Evolutionary conservation across 2,797 vertebrate genomes (phyloP).

Genomic region (Sebastes matsubarae): DNA sequence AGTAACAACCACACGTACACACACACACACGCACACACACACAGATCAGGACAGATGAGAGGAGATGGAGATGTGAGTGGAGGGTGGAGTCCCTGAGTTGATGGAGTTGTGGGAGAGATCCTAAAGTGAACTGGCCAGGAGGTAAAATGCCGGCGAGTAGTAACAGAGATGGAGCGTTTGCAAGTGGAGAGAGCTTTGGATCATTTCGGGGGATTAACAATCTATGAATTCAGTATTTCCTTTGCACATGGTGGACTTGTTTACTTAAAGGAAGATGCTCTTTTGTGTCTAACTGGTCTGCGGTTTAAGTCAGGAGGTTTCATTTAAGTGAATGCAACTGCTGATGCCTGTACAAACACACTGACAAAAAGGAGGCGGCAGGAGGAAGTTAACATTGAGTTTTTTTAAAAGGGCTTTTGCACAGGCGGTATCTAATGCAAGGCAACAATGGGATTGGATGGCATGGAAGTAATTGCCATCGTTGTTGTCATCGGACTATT

Average conservation of each 20-base stretch:
- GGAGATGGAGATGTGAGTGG: conserved; percentile 29
- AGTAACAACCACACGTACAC: conserved; percentile 26
- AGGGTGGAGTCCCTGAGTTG: conserved; percentile 51
- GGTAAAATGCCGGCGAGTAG: neutral
- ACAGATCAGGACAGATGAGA: conserved; percentile 19
- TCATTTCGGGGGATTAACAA: conserved; percentile 3
- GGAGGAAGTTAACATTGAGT: conserved; percentile 3
- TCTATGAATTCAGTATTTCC: neutral
- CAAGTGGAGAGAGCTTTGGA: conserved; percentile 20
- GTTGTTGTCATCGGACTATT: conserved; percentile 89
- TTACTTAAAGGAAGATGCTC: conserved; percentile 28
- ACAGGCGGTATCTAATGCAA: conserved; percentile 29
- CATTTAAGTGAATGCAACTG: conserved; percentile 37
- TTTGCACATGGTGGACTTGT: conserved; percentile 24
- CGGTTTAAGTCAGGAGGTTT: conserved; percentile 37
- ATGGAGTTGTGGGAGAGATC: conserved; percentile 43
- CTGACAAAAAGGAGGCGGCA: conserved; percentile 27
- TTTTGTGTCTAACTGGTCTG: conserved; percentile 5
- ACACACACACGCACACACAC: conserved; percentile 6
- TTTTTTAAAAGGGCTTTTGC: neutral
- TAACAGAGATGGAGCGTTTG: conserved; percentile 22
- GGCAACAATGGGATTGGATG: conserved; percentile 85
- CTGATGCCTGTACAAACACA: conserved; percentile 38
- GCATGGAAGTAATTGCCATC: conserved; percentile 93
- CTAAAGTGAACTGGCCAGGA: conserved; percentile 23